Percentiles rank a stretch among this genome's conserved stretches.
These are phyloP conservation scores for Eupsilia transversa DNA, from an alignment of 2,888 invertebrate species.

Conservation along the genomic window DNA sequence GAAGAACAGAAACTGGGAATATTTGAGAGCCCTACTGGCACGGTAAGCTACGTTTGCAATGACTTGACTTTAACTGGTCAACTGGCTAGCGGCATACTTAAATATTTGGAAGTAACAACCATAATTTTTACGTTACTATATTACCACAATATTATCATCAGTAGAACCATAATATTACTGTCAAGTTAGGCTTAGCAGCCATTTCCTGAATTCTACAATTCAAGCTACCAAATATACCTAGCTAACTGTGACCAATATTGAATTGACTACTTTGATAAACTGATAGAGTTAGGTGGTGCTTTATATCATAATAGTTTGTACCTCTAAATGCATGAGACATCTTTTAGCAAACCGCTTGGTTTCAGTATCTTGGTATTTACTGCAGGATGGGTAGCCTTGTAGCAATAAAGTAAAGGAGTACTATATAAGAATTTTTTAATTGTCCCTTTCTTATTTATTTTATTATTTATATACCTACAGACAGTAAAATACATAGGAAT, in stretches of 20 bases:
- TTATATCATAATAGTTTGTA: background rate
- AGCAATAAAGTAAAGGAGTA: background rate
- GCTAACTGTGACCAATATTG: background rate
- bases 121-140: background rate
- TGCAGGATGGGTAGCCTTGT: background rate
- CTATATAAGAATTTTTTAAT: background rate
- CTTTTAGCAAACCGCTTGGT: background rate
- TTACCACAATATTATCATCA: background rate
- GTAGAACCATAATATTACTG: background rate
- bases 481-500: too few species aligned
- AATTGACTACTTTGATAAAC: background rate
- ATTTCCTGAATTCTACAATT: background rate
- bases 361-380: background rate
- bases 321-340: background rate
- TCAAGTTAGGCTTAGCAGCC: background rate
- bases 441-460: too few species aligned
- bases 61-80: background rate
- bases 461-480: too few species aligned
- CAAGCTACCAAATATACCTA: background rate
- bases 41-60: constrained; percentile 92
- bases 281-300: too few species aligned
- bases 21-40: constrained; percentile 99
- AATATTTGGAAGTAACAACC: background rate
- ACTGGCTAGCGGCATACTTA: too few species aligned
- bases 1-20: constrained; percentile 96